Evolutionary conservation across 2,113 vertebrate species (phyloP), one percentile per base, ranked within the genome.

Genomic region (Solea solea): DNA sequence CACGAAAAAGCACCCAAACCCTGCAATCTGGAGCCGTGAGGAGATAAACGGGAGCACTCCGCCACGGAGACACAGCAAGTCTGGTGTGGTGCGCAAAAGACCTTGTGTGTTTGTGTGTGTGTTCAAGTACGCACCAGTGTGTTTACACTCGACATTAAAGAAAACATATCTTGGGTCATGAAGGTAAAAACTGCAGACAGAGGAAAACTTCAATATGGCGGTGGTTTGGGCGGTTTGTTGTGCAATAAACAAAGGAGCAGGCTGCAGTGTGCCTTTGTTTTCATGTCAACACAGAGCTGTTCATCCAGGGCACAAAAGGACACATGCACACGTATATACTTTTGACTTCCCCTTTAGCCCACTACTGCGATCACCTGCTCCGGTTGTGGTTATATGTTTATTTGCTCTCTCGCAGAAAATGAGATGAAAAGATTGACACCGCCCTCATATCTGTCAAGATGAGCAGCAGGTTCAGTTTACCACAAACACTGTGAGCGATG

Each of bases 241-340:
- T 89, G 80, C 79, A 82, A 56, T 92, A 90, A 93, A 93, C 91
- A 93, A 14, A 68, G 76, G 15, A 56, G 67, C 64, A 42, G 53
- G 80, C 74, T 67, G 83, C 80, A 89, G 87, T 80, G 83, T 60
- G 82, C 40, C 78, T 86, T 68, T 93, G 89, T 93, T 92, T 86
- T 78, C 48, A 85, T 89, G 73, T 93, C 89, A 94, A 93, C 93
- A 92, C 48, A 11, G 63, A 84, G 86, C 74, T 82, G 76, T 62
- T 85, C 63, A 72, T 51, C 72, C 67, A 71, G 55, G 28, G 14
- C 7, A 61, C 69, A 14, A 63, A 27, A 74, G 41, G 55, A 71
- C 71, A 74, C 67, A 59, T 72, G 63, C 60, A 16, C 51, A 52
- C 51, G 42, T 28, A 67, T 34, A 57, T 65, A 72, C 52, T 56